Conservation (phyloP, 2,113 vertebrate species). For the Harpagus bidentatus region DNA sequence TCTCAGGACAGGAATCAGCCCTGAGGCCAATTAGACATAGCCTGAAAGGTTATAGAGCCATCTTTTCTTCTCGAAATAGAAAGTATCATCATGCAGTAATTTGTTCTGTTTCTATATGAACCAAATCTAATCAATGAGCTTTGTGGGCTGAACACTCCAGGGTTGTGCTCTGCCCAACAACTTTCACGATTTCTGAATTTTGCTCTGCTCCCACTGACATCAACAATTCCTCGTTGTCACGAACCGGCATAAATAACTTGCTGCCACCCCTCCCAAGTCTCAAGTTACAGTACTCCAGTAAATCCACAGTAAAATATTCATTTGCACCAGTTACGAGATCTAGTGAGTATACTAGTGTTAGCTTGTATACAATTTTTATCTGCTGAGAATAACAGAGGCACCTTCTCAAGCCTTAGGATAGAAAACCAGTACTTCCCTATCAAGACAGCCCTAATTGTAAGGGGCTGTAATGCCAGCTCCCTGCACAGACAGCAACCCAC, state of each 20-base stretch:
- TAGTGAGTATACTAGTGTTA: background rate
- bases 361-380: background rate
- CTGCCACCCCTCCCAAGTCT: background rate
- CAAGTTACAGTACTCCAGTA: background rate
- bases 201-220: background rate
- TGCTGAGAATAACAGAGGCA: background rate
- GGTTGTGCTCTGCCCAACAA: background rate
- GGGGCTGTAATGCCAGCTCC: background rate
- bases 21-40: background rate
- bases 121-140: background rate
- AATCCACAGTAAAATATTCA: background rate
- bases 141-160: background rate
- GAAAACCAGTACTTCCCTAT: background rate
- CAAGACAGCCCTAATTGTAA: background rate
- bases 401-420: background rate
- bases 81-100: background rate
- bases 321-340: background rate
- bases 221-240: background rate
- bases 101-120: constrained; percentile 11
- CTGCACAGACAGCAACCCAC: background rate
- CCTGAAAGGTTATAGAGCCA: constrained; percentile 1
- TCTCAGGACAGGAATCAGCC: constrained; percentile 5
- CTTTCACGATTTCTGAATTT: background rate
- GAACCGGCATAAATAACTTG: background rate
- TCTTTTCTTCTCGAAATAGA: constrained; percentile 43